These are phyloP conservation scores for Anguilla megastoma DNA, from an alignment of 2,797 vertebrate genomes.

Conservation along the genomic window DNA sequence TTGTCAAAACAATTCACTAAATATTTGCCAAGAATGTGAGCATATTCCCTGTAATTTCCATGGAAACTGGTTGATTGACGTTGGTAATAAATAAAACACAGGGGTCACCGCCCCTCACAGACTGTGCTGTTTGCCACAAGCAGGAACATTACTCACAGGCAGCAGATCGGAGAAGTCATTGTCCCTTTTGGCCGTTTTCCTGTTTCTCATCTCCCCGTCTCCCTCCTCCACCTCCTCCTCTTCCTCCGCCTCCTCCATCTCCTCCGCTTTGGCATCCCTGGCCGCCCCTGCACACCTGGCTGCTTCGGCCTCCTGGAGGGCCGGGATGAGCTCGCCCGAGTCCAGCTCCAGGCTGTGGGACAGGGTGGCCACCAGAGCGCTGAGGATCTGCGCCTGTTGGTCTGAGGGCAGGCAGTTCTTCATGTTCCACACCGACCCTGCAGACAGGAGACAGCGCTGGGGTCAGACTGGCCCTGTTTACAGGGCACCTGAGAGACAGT, in stretches of 20 bases:
- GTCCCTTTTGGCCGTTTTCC: slow-evolving; percentile 62
- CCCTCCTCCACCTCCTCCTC: slow-evolving; percentile 68
- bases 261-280: slow-evolving; percentile 45
- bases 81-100: too few relatives aligned
- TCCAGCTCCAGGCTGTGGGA: slow-evolving; percentile 82
- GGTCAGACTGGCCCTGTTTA: neutral
- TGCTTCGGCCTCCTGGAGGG: slow-evolving; percentile 79
- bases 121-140: too few relatives aligned
- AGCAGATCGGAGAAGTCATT: slow-evolving; percentile 84
- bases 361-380: slow-evolving; percentile 79
- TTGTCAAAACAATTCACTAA: neutral
- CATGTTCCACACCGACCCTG: slow-evolving; percentile 92
- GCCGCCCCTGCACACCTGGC: slow-evolving; percentile 45
- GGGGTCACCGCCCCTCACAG: neutral
- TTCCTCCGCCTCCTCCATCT: slow-evolving; percentile 58
- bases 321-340: slow-evolving; percentile 69
- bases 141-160: slow-evolving; percentile 78
- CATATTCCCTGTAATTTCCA: neutral
- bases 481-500: neutral
- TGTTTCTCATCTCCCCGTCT: slow-evolving; percentile 65
- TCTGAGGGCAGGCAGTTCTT: slow-evolving; percentile 79
- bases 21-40: neutral
- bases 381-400: slow-evolving; percentile 83
- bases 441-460: neutral
- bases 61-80: neutral